These are phyloP conservation scores for Epinotia brunnichana DNA, from an alignment of 2,888 invertebrate species.

Conservation along the genomic window DNA sequence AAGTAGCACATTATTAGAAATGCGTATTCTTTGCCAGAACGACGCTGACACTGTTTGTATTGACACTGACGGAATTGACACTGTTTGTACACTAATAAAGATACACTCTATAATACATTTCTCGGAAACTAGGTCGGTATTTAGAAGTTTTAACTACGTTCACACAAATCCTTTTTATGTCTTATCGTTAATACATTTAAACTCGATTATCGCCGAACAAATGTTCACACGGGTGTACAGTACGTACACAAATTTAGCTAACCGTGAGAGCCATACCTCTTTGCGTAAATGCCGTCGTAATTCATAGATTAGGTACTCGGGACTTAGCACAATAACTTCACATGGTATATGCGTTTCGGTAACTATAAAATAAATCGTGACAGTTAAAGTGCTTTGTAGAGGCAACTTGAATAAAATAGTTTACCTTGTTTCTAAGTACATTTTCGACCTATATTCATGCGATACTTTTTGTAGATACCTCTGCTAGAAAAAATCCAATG, in stretches of 20 bases:
- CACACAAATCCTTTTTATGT: background rate
- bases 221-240: background rate
- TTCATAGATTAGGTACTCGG: background rate
- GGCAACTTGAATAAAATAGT: no score
- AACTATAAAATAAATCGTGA: no score
- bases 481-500: conserved; percentile 12
- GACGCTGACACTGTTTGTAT: no score
- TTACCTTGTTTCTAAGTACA: no score
- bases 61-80: no score
- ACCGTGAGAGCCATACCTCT: background rate
- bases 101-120: no score
- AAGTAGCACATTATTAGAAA: no score
- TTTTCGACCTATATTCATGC: background rate
- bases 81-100: no score
- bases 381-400: no score
- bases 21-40: no score
- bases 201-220: background rate
- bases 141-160: background rate
- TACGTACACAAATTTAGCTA: background rate
- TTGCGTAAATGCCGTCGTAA: background rate
- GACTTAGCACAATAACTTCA: background rate
- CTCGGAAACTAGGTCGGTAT: no score
- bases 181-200: background rate
- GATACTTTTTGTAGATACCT: background rate
- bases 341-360: background rate